Evolutionary conservation across 2,797 vertebrate genomes (phyloP).

Genomic region (Coilia nasus): DNA sequence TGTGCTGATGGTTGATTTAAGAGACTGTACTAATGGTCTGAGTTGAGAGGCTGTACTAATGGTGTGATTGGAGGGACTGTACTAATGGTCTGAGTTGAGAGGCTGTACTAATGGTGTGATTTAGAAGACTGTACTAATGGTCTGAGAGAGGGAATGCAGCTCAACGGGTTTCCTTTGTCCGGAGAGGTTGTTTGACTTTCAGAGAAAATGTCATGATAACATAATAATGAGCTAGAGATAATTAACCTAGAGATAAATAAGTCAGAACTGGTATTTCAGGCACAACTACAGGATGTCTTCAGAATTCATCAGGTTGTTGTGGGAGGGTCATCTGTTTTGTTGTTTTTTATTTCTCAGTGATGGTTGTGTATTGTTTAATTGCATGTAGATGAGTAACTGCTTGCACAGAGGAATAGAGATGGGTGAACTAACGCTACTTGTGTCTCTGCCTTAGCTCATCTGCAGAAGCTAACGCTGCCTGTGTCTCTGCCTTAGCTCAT

Average conservation of each 20-base stretch:
- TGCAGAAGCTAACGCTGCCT: constrained; percentile 95
- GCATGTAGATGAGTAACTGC: not conserved
- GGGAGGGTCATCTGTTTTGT: not conserved
- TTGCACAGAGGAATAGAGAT: not conserved
- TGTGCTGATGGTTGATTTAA: too few species aligned
- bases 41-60: too few species aligned
- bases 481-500: constrained; percentile 77
- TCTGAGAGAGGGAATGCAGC: not conserved
- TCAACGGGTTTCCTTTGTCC: not conserved
- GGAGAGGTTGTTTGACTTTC: not conserved
- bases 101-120: too few species aligned
- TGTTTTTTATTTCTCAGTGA: not conserved
- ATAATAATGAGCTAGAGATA: not conserved
- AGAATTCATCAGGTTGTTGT: not conserved
- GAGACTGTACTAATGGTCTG: too few species aligned
- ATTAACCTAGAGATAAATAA: not conserved
- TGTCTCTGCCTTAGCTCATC: constrained; percentile 79
- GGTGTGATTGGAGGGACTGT: too few species aligned
- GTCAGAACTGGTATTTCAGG: not conserved
- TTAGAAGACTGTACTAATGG: not conserved
- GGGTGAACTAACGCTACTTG: not conserved
- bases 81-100: not conserved
- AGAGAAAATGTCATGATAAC: not conserved
- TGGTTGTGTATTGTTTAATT: not conserved
- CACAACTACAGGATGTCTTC: not conserved